Percentiles rank a stretch among this genome's conserved stretches.
Conservation (phyloP, 2,797 vertebrate genomes). For the Triplophysa bombifrons region DNA sequence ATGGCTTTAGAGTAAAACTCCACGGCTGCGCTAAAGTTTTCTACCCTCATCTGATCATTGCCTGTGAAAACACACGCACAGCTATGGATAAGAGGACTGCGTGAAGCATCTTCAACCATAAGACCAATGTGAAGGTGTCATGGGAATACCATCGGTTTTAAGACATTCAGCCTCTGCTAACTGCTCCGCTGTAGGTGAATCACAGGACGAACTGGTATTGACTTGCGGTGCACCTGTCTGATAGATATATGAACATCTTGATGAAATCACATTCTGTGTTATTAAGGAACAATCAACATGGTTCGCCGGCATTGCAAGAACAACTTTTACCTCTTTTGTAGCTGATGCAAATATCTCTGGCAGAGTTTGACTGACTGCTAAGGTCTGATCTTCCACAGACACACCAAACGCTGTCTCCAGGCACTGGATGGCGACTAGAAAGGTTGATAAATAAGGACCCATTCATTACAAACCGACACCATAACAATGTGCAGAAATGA, state of each 20-base stretch:
- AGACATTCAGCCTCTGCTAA: conserved; percentile 86
- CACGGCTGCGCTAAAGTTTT: conserved; percentile 90
- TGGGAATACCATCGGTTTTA: conserved; percentile 86
- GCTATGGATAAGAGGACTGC: background rate
- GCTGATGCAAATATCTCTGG: conserved; percentile 86
- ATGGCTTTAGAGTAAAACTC: conserved; percentile 93
- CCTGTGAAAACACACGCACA: conserved; percentile 69
- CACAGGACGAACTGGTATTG: conserved; percentile 66
- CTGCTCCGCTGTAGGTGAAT: conserved; percentile 81
- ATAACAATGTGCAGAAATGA: background rate
- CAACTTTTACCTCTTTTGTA: conserved; percentile 71
- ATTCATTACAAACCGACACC: background rate
- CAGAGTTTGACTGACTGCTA: conserved; percentile 84
- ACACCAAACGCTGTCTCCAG: conserved; percentile 93
- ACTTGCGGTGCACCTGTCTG: conserved; percentile 70
- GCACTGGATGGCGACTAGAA: conserved; percentile 94
- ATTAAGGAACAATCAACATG: background rate
- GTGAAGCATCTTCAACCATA: background rate
- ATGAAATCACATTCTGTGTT: background rate
- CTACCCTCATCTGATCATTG: conserved; percentile 95
- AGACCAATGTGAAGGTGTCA: background rate
- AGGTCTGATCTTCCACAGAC: conserved; percentile 83
- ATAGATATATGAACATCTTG: conserved; percentile 40
- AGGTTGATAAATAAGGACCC: conserved; percentile 2
- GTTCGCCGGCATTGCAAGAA: background rate